phyloP scores from a whole-genome alignment of 2,888 invertebrate species.

The Drosophila anceps region DNA sequence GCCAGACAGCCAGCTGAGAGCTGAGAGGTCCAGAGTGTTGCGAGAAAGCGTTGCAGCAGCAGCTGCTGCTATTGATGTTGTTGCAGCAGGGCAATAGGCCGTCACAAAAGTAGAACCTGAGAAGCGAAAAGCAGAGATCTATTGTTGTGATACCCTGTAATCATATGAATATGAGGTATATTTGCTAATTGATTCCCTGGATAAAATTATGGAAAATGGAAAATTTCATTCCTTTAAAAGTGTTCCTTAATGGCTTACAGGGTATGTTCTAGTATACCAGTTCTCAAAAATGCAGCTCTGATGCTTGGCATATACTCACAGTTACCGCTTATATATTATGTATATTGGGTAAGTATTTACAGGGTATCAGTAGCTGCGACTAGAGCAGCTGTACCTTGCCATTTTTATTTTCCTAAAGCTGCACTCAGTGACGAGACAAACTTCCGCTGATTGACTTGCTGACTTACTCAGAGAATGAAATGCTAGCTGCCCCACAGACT shows the following conservation, averaged over 20 bases:
- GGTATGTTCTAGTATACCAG: background rate
- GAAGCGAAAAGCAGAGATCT: conserved; percentile 42
- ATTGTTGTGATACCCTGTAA: conserved; percentile 13
- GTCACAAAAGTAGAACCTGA: conserved; percentile 65
- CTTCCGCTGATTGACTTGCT: conserved; percentile 65
- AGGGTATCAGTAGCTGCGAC: background rate
- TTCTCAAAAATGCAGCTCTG: background rate
- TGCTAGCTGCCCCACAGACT: conserved; percentile 23
- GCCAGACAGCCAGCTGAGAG: background rate
- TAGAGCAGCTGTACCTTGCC: background rate
- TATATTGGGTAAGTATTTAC: background rate
- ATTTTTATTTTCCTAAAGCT: conserved; percentile 24
- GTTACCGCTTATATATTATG: background rate
- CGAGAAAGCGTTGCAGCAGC: conserved; percentile 36
- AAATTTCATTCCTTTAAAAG: too few relatives aligned
- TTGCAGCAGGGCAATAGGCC: conserved; percentile 61
- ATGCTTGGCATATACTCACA: background rate
- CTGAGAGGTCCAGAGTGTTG: conserved; percentile 7
- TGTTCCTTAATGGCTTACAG: background rate
- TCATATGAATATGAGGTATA: background rate
- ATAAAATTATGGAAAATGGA: background rate
- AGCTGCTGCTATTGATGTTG: conserved; percentile 12
- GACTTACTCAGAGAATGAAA: conserved; percentile 59
- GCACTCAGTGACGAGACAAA: conserved; percentile 48
- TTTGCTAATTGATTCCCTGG: background rate